Conservation (phyloP, 2,888 invertebrate genomes). For the Elgonia sp. region DNA sequence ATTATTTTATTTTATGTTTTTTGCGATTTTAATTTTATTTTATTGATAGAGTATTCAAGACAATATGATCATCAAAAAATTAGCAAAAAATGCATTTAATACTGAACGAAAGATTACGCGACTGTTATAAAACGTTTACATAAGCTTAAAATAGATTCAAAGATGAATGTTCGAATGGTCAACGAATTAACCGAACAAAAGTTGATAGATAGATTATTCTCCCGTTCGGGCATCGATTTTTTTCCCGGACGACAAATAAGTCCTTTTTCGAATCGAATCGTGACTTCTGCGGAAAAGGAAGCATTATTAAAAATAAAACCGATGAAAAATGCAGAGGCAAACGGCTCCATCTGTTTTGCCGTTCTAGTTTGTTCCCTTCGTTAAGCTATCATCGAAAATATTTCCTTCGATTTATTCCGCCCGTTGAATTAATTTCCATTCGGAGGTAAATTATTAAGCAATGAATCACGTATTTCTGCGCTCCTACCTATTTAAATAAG, state of each 20-base stretch:
- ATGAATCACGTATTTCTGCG: background rate
- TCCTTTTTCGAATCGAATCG: constrained; percentile 17
- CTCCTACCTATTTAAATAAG: background rate
- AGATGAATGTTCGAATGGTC: constrained; percentile 26
- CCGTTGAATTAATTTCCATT: constrained; percentile 7
- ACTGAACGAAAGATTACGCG: constrained; percentile 30
- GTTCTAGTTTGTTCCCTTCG: background rate
- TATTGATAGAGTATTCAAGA: too few species aligned
- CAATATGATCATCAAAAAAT: too few species aligned
- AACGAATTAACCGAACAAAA: constrained; percentile 39
- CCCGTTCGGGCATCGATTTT: constrained; percentile 29
- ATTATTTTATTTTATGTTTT: too few species aligned
- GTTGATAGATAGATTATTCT: constrained; percentile 45
- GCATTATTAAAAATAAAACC: constrained; percentile 44
- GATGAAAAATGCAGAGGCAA: constrained; percentile 10
- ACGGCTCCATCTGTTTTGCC: constrained; percentile 7
- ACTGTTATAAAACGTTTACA: constrained; percentile 31
- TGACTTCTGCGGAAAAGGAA: constrained; percentile 30
- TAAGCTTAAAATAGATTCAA: constrained; percentile 41
- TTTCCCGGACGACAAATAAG: constrained; percentile 9
- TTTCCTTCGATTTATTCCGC: constrained; percentile 5
- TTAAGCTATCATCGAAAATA: constrained; percentile 18
- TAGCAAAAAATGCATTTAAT: constrained; percentile 7
- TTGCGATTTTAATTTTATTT: too few species aligned
- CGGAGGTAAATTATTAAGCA: background rate